Conservation (phyloP, 2,113 vertebrate genomes). For the Oryzias celebensis region DNA sequence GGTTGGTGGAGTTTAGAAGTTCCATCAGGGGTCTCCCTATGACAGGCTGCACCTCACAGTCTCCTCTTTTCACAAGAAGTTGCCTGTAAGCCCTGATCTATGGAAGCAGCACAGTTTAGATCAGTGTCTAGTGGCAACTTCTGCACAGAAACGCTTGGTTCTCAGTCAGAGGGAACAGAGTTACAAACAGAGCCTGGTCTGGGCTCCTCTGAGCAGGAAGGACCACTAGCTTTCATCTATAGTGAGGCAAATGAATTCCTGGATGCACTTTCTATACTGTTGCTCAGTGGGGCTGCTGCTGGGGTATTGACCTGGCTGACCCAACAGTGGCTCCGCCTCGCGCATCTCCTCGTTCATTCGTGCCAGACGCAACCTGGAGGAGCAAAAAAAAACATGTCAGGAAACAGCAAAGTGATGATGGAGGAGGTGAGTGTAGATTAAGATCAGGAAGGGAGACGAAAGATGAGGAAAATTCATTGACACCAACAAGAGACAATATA, state of each 20-base stretch:
- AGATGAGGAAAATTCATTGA: no score
- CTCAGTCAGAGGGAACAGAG: slow-evolving; percentile 25
- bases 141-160: slow-evolving; percentile 15
- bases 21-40: slow-evolving; percentile 47
- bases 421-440: no score
- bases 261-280: slow-evolving; percentile 96
- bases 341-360: slow-evolving; percentile 99
- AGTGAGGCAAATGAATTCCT: slow-evolving; percentile 94
- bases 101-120: slow-evolving; percentile 30
- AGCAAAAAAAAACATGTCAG: neutral
- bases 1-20: slow-evolving; percentile 60
- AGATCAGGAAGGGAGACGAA: no score
- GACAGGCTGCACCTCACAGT: slow-evolving; percentile 8
- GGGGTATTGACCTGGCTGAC: slow-evolving; percentile 98
- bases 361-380: slow-evolving; percentile 88
- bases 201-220: slow-evolving; percentile 20
- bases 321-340: slow-evolving; percentile 90
- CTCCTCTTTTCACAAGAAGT: slow-evolving; percentile 12
- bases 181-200: slow-evolving; percentile 19
- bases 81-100: slow-evolving; percentile 38
- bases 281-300: slow-evolving; percentile 94
- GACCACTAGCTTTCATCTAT: slow-evolving; percentile 77
- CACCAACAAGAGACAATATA: no score
- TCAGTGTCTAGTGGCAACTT: slow-evolving; percentile 53
- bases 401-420: no score